Base-by-base conservation (phyloP, 1,140 invertebrate genomes). In the Drosophila sturtevanti region DNA sequence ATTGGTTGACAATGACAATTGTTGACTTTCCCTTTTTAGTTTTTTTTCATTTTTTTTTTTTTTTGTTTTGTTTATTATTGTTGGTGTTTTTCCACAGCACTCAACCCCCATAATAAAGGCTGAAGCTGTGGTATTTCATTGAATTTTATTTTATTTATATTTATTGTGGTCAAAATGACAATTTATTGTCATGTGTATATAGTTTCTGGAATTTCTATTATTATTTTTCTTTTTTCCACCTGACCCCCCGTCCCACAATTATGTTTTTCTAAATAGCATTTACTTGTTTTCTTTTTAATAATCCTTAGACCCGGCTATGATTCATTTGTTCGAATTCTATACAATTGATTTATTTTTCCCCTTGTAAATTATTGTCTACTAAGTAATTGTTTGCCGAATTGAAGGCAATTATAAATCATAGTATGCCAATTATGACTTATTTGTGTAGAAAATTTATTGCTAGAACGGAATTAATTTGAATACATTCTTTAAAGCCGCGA, bases 1-100 rank as follows among this genome's bases (percentile, higher is more conserved):
- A 90, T 89, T 89, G 85, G 66, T 79, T 81, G 81, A 89, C 81
- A 89, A 81, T 86, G 86, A 89, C 78, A 85, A 85, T 89, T 85
- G 85, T 81, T 81, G 85, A 85, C 81, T 81, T 81, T 89, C 64
- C 56, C 78, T 68, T 72, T 52, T 34, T 55, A 18, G 41, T 48
- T 48, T 48, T 14, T 35, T n/a, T 67, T 12, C n/a, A 14, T 41
- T 51, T 66, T 72, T 34, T 71, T 68, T 68, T 60, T 44, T 51
- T 22, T 61, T 34, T 27, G 38, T 12, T 38, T 41, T 72, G 41
- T 24, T 14, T 63, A 27, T 63, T 34, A 71, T 71, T 38, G 7
- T n/a, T 38, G 12, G 0, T 38, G 37, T 4, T 18, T 18, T 44
- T 44, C 41, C 18, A 44, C 16, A 5, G 2, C 16, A 18, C 41